Evolutionary conservation across 2,888 invertebrate genomes (phyloP).

Genomic region (Osmoderma eremita): DNA sequence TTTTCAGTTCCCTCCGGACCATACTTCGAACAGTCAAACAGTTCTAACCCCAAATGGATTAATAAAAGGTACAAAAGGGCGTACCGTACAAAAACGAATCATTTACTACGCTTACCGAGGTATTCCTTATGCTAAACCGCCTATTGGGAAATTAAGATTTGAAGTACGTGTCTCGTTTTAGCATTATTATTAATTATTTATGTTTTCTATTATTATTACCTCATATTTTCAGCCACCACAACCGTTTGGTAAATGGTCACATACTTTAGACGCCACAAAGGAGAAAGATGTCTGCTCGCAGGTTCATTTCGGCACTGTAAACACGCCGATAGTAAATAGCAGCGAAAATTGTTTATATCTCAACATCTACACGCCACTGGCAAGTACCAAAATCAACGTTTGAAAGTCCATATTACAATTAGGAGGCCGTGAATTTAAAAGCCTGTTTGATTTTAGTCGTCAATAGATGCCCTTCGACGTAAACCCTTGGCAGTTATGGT

Average conservation of each 20-base stretch:
- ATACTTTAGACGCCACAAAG: conserved; percentile 8
- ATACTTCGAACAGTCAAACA: too few species aligned
- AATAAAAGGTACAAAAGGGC: conserved; percentile 44
- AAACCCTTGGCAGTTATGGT: conserved; percentile 54
- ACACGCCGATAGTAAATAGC: not conserved
- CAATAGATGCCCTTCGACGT: not conserved
- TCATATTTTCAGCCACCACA: conserved; percentile 1
- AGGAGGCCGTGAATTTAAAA: not conserved
- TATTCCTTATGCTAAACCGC: conserved; percentile 53
- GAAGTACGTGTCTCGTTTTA: conserved; percentile 41
- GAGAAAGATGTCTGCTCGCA: conserved; percentile 1
- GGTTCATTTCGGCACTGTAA: not conserved
- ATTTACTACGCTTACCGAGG: conserved; percentile 50
- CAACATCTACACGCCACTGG: conserved; percentile 15
- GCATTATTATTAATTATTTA: not conserved
- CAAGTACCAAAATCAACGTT: not conserved
- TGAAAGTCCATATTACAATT: not conserved
- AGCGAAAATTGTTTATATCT: conserved; percentile 12
- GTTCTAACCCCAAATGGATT: conserved; percentile 46
- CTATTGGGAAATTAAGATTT: conserved; percentile 50
- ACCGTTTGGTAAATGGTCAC: not conserved
- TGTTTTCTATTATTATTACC: not conserved
- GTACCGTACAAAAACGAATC: conserved; percentile 36
- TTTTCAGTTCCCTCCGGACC: too few species aligned
- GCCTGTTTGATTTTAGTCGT: not conserved